Conservation (phyloP, 2,113 vertebrate species). For the Hucho hucho region DNA sequence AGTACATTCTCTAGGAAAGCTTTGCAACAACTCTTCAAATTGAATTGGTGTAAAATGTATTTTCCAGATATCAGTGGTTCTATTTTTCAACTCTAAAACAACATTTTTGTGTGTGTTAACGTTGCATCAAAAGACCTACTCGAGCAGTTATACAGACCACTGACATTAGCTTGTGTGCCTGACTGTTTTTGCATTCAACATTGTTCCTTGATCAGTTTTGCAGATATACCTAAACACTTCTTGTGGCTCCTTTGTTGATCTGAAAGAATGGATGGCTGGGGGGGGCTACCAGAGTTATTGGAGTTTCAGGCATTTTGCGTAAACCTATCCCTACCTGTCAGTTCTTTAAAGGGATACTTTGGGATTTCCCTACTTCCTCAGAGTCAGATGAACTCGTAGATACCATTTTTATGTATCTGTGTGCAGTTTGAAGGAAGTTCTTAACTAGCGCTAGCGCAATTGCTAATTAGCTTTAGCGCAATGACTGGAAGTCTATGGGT, state of each 20-base stretch:
- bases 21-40: constrained; percentile 11
- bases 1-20: constrained; percentile 20
- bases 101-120: too few relatives aligned
- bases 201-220: not conserved
- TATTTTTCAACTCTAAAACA: too few relatives aligned
- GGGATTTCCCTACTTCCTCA: too few relatives aligned
- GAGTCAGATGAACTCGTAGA: too few relatives aligned
- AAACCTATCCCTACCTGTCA: too few relatives aligned
- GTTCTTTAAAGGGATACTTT: too few relatives aligned
- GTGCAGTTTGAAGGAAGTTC: too few relatives aligned
- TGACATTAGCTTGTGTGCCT: constrained; percentile 35
- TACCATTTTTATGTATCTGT: too few relatives aligned
- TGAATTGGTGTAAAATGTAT: not conserved
- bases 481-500: too few relatives aligned
- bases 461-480: too few relatives aligned
- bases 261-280: not conserved
- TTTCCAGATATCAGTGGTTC: constrained; percentile 11
- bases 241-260: not conserved
- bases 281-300: not conserved
- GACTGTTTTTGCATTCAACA: constrained; percentile 25
- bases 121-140: constrained; percentile 14
- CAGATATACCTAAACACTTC: not conserved
- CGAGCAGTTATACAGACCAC: not conserved
- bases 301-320: too few relatives aligned
- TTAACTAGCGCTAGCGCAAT: too few relatives aligned